Evolutionary conservation across 2,797 vertebrate genomes (phyloP).

Genomic region (Darevskia mixta): DNA sequence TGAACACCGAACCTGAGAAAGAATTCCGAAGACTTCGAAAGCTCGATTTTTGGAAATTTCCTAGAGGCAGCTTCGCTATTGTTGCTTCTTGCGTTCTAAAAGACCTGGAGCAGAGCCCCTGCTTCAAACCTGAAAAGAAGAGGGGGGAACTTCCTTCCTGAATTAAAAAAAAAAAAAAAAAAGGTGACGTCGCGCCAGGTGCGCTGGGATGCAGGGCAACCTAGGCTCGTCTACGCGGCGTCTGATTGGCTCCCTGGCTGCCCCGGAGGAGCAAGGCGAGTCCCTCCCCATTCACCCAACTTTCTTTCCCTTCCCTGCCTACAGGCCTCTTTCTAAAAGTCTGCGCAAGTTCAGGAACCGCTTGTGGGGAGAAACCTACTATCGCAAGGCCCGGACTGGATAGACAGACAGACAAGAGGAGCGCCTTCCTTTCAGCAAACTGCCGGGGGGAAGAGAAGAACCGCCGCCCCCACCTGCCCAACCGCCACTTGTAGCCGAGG

Average conservation of each 20-base stretch:
- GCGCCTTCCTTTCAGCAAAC: neutral
- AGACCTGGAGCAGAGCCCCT: neutral
- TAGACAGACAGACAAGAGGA: no score
- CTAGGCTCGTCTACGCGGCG: neutral
- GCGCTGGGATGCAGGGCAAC: no score
- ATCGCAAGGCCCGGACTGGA: neutral
- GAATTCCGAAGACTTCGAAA: neutral
- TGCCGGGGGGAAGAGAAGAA: neutral
- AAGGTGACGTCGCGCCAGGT: no score
- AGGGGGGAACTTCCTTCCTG: no score
- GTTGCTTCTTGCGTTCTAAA: no score
- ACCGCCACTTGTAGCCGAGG: no score
- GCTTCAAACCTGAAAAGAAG: neutral
- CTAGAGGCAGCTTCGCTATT: no score
- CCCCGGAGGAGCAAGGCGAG: neutral
- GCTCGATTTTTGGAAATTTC: neutral
- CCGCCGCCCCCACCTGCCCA: no score
- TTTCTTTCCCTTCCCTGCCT: neutral
- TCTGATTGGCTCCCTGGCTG: neutral
- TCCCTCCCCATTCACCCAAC: neutral
- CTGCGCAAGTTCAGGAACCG: neutral
- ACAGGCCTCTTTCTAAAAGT: neutral
- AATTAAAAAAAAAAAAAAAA: no score
- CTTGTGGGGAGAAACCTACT: no score
- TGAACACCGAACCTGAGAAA: neutral